Evolutionary conservation across 2,888 invertebrate species (phyloP), one percentile per base, ranked within the genome.

Genomic region (Gortyna flavago): DNA sequence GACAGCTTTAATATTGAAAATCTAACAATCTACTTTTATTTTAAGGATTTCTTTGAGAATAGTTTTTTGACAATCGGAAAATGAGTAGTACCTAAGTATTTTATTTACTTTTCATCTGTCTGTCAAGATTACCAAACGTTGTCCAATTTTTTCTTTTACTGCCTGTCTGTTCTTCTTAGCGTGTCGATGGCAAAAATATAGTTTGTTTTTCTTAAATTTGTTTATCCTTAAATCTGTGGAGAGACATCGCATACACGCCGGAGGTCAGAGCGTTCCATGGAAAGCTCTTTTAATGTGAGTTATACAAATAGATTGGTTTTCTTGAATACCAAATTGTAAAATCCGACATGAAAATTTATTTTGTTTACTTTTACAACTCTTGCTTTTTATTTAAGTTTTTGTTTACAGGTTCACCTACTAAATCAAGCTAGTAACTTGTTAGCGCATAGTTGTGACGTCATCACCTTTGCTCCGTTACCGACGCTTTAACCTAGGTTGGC

Each of bases 371-470:
- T 18, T 32, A 61, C 61, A 61, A 32, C 18, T 18, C 8, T 44
- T 16, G 16, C 1, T 38, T 44, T 44, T 44, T 16, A 44, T 44
- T 44, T 44, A 16, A 16, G 16, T 44, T 44, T 44, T 16, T 16
- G 44, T 16, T 3, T 44, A 61, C 51, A n/a, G 59, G 62, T 35
- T 35, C 51, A 70, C 0, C 3, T 69, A 35, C 57, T 67, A 69
- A 44, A 51, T 59, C 32, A 44, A 70, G 65, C 16, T 51, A 32
- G n/a, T n/a, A 57, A n/a, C 25, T 54, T 25, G 76, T 51, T 29
- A 25, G 62, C 6, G 54, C 67, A 75, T 69, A 80, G 57, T 80
- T 72, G 59, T 64, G 76, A 71, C 75, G 62, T 68, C 70, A 71
- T 51, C 54, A 35, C 9, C 9, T 48, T 44, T 18, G n/a, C 21